Evolutionary conservation across 2,888 invertebrate species (phyloP), one percentile per base, ranked within the genome.

Genomic region (Cepaea hortensis): DNA sequence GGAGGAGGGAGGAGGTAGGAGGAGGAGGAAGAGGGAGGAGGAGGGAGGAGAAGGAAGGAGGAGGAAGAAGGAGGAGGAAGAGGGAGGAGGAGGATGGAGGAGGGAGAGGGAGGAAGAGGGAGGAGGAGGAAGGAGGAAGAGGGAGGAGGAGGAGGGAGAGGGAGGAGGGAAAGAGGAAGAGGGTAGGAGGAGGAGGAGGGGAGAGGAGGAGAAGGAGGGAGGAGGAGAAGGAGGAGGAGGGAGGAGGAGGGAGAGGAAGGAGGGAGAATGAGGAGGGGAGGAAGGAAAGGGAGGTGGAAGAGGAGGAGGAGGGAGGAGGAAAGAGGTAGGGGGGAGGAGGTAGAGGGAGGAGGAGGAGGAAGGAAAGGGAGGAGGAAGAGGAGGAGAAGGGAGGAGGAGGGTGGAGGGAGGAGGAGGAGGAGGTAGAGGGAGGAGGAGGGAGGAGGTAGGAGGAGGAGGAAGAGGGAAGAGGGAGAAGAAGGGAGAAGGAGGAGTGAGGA

Each of bases 91-190:
- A n/a, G n/a, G n/a, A n/a, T n/a, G n/a, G n/a, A n/a, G n/a, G n/a
- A n/a, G n/a, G n/a, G n/a, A n/a, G n/a, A n/a, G n/a, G n/a, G n/a
- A n/a, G n/a, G n/a, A n/a, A 23, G 79, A 15, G 35, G n/a, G 48
- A 76, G n/a, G 61, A n/a, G 73, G 35, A 61, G 73, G 61, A 75
- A 61, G 55, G 48, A 35, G 75, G 75, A 23, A 55, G 75, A 84
- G 62, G 73, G 75, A 84, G 73, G 65, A 50, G 62, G 46, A 77
- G 20, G 76, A 23, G 62, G n/a, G 46, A 15, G 15, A 50, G 62
- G 61, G n/a, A 20, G 13, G 13, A 46, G 6, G 18, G n/a, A n/a
- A n/a, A n/a, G n/a, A n/a, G n/a, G n/a, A n/a, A n/a, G n/a, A n/a
- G n/a, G n/a, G n/a, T n/a, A n/a, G n/a, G n/a, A n/a, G n/a, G n/a